These are phyloP conservation scores for Drosophila fungiperda DNA, from an alignment of 2,888 invertebrate species.

Conservation along the genomic window DNA sequence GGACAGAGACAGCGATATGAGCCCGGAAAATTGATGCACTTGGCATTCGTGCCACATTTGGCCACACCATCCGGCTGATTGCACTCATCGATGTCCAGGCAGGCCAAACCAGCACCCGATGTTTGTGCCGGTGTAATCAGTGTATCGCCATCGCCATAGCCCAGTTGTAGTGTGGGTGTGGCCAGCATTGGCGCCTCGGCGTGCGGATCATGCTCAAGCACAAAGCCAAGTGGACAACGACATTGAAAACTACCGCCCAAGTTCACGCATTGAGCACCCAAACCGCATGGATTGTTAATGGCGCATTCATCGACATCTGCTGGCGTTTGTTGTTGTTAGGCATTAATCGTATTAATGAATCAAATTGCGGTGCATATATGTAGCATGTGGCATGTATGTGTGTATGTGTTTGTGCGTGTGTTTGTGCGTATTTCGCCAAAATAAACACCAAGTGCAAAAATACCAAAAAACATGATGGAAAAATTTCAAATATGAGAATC, in stretches of 20 bases:
- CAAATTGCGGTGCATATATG: constrained; percentile 51
- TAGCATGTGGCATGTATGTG: constrained; percentile 22
- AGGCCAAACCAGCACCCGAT: constrained; percentile 86
- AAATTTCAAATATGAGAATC: constrained; percentile 49
- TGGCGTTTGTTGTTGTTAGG: constrained; percentile 52
- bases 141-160: constrained; percentile 67
- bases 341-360: constrained; percentile 69
- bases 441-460: constrained; percentile 44
- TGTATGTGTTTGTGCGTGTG: constrained; percentile 40
- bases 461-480: constrained; percentile 35
- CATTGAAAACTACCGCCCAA: constrained; percentile 91
- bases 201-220: constrained; percentile 85
- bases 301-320: constrained; percentile 91
- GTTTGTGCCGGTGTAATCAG: constrained; percentile 45
- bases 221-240: constrained; percentile 90
- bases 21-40: constrained; percentile 93
- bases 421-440: constrained; percentile 44
- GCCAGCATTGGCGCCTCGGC: constrained; percentile 43
- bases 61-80: constrained; percentile 88
- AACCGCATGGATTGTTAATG: constrained; percentile 88
- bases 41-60: constrained; percentile 92
- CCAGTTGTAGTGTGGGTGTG: constrained; percentile 58
- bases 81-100: constrained; percentile 91
- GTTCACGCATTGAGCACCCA: constrained; percentile 90
- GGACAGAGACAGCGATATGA: constrained; percentile 92